A percentile compares a stretch with the other conserved stretches of the same genome.
phyloP scores from a whole-genome alignment of 2,888 invertebrate genomes.

The Acanthoscelides obtectus region DNA sequence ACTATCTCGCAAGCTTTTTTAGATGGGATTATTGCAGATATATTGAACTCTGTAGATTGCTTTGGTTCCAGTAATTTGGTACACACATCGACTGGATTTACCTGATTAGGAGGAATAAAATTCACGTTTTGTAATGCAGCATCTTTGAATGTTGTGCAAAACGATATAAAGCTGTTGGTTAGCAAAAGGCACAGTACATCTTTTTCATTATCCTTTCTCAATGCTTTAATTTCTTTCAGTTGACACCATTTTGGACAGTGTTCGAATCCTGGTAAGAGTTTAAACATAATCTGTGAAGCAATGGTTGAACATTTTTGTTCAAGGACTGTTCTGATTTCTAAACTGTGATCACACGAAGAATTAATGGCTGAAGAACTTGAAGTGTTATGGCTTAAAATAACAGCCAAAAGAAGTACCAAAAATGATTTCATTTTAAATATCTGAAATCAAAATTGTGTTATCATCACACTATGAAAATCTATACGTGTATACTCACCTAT shows the following conservation, averaged over 20 bases:
- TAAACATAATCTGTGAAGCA: neutral
- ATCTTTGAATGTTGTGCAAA: slow-evolving; percentile 16
- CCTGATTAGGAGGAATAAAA: neutral
- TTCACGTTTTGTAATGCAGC: neutral
- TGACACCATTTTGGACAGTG: slow-evolving; percentile 22
- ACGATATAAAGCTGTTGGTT: slow-evolving; percentile 24
- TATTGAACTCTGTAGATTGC: neutral
- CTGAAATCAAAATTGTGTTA: neutral
- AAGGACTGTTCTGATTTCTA: neutral
- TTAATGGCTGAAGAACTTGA: neutral
- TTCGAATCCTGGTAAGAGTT: slow-evolving; percentile 5
- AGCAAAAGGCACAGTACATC: slow-evolving; percentile 28
- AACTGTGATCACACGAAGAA: neutral
- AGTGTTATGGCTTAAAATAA: neutral
- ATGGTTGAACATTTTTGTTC: neutral
- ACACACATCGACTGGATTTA: neutral
- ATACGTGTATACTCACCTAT: neutral
- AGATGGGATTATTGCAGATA: neutral
- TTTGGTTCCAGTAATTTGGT: slow-evolving; percentile 10
- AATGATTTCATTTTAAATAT: neutral
- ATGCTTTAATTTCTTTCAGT: slow-evolving; percentile 11
- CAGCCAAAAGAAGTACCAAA: neutral
- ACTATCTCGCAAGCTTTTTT: slow-evolving; percentile 4
- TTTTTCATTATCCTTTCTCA: slow-evolving; percentile 9
- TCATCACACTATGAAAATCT: neutral